These are phyloP conservation scores for Cathartes aura DNA, from an alignment of 2,113 vertebrate species.

Conservation along the genomic window DNA sequence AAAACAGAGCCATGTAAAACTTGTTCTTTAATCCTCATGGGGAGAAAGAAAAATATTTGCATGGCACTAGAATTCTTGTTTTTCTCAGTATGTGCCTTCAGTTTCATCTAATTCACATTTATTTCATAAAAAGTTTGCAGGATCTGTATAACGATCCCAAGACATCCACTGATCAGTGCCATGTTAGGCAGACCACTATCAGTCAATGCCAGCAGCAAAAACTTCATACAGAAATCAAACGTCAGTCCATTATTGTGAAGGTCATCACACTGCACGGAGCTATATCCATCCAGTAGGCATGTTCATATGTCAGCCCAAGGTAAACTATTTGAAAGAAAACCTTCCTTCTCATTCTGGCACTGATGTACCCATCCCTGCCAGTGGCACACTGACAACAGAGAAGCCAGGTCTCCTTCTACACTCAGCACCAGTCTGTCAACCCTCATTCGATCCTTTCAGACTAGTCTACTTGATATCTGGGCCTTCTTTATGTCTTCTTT, in stretches of 20 bases:
- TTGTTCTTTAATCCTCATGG: neutral
- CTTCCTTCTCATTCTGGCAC: neutral
- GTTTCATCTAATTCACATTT: neutral
- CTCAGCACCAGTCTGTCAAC: neutral
- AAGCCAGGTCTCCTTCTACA: neutral
- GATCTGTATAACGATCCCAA: neutral
- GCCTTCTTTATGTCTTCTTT: neutral
- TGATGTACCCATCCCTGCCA: neutral
- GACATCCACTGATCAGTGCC: neutral
- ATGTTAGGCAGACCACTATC: neutral
- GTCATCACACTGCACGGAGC: neutral
- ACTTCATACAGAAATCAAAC: neutral
- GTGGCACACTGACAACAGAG: neutral
- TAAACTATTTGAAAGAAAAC: neutral
- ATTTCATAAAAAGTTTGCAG: neutral
- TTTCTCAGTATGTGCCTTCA: neutral
- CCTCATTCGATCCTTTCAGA: neutral
- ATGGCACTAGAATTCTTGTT: neutral
- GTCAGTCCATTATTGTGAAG: neutral
- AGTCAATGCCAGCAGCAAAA: neutral
- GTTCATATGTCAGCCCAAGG: neutral
- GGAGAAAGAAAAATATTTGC: neutral
- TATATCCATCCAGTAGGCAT: neutral
- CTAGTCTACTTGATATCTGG: neutral
- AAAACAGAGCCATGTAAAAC: neutral